phyloP scores from a whole-genome alignment of 2,888 invertebrate species.

The Drosophila buzzatii region DNA sequence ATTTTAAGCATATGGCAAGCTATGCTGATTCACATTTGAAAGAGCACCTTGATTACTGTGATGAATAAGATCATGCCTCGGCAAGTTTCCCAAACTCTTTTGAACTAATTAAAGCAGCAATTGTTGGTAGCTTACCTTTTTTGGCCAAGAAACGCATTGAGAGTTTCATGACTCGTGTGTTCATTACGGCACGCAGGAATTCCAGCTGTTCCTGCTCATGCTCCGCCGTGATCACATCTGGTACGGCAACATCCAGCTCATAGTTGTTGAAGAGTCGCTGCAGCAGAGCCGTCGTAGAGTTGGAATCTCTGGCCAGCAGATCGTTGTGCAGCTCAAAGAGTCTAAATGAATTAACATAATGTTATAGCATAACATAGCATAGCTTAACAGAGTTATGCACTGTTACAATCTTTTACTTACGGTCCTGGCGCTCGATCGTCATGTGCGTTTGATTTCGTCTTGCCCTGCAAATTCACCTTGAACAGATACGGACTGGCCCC shows the following conservation, averaged over 20 bases:
- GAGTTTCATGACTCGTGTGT: constrained; percentile 77
- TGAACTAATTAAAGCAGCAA: not conserved
- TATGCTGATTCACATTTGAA: not conserved
- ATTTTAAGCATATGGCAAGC: not conserved
- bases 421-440: constrained; percentile 76
- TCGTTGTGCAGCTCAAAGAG: constrained; percentile 74
- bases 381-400: not conserved
- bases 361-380: not conserved
- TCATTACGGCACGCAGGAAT: constrained; percentile 74
- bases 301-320: constrained; percentile 55
- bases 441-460: constrained; percentile 66
- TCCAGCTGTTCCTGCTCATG: constrained; percentile 75
- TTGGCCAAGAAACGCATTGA: constrained; percentile 72
- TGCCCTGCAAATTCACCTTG: constrained; percentile 78
- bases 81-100: not conserved
- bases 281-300: constrained; percentile 72
- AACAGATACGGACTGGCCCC: constrained; percentile 65
- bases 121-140: constrained; percentile 39
- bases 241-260: constrained; percentile 63
- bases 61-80: not conserved
- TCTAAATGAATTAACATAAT: constrained; percentile 36
- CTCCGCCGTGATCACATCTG: constrained; percentile 65
- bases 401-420: constrained; percentile 57
- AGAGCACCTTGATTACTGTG: not conserved
- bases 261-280: constrained; percentile 79